Evolutionary conservation across 2,797 vertebrate species (phyloP).

Genomic region (Botia almorhae): DNA sequence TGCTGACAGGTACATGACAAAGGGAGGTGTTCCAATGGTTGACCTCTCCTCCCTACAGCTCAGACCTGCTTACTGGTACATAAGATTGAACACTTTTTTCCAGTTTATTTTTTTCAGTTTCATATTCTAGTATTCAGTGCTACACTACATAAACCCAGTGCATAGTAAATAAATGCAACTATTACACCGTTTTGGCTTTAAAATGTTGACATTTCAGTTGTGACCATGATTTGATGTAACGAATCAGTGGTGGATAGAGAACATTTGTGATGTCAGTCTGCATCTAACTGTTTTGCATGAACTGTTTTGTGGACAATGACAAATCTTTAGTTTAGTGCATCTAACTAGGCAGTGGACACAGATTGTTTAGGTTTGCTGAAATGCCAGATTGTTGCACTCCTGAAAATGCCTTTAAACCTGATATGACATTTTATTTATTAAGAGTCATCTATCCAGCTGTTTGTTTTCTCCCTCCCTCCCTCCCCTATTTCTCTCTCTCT

Average conservation of each 20-base stretch:
- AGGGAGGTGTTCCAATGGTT: not conserved
- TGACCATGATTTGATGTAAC: not conserved
- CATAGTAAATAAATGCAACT: too few relatives aligned
- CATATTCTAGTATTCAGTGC: not conserved
- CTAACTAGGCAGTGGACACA: not conserved
- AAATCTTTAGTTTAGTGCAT: not conserved
- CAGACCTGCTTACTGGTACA: not conserved
- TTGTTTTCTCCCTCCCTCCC: slow-evolving; percentile 29
- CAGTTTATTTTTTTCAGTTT: not conserved
- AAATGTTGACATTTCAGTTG: not conserved
- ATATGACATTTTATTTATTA: not conserved
- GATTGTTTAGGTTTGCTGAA: not conserved
- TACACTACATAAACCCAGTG: not conserved
- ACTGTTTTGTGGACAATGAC: not conserved
- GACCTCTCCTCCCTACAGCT: slow-evolving; percentile 4
- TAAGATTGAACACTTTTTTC: not conserved
- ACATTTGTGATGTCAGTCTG: not conserved
- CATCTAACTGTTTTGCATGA: not conserved
- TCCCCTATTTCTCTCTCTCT: not conserved
- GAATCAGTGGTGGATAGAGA: not conserved
- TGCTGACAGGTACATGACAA: not conserved
- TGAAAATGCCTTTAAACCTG: not conserved
- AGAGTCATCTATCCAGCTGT: slow-evolving; percentile 61
- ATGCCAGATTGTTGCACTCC: not conserved
- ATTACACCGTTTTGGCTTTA: not conserved